Conservation (phyloP, 1,140 invertebrate species). For the Macrobrachium rosenbergii region DNA sequence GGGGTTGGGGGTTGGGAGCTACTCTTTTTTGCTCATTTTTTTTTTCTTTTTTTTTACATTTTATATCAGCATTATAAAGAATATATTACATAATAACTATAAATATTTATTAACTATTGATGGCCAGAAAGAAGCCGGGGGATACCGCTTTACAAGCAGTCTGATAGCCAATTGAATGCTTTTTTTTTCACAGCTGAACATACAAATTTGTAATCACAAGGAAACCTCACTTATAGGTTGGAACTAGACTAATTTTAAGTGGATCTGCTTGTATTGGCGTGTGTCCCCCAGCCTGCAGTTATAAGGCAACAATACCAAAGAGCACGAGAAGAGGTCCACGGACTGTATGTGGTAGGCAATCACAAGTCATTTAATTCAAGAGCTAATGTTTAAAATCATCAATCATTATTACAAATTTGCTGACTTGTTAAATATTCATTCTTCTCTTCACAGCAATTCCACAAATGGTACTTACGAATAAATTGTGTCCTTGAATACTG, state of each 20-base stretch:
- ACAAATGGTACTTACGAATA: neutral
- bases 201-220: too few species aligned
- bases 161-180: neutral
- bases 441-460: too few species aligned
- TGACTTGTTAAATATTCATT: neutral
- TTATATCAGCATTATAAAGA: conserved; percentile 65
- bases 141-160: conserved; percentile 38
- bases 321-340: conserved; percentile 61
- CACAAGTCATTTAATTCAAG: conserved; percentile 1
- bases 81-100: conserved; percentile 65
- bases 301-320: conserved; percentile 65
- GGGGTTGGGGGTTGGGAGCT: conserved; percentile 33
- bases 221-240: too few species aligned
- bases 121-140: conserved; percentile 59
- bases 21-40: conserved; percentile 60
- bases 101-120: conserved; percentile 65
- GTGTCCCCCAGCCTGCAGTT: conserved; percentile 49
- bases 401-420: too few species aligned
- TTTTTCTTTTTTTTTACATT: conserved; percentile 37
- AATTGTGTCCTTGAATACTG: conserved; percentile 39
- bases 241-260: too few species aligned
- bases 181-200: neutral
- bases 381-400: too few species aligned
- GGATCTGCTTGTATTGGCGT: conserved; percentile 18
- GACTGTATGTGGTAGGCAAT: conserved; percentile 41